Evolutionary conservation across 1,140 invertebrate genomes (phyloP), one percentile per base, ranked within the genome.

Genomic region (Heliconius nattereri): DNA sequence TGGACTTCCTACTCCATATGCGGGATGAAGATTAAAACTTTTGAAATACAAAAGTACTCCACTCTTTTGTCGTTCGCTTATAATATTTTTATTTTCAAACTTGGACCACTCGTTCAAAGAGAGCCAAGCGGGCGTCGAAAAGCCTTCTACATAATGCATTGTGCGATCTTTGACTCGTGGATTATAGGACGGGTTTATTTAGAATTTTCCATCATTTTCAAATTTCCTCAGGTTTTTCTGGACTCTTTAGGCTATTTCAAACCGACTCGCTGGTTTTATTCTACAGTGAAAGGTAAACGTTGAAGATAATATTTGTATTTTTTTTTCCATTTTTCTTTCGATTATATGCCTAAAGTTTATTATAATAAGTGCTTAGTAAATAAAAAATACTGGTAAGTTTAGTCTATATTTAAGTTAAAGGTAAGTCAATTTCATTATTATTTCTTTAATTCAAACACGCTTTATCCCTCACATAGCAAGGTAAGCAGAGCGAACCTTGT

Each of bases 121-220:
- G 54, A 76, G 75, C n/a, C 75, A 76, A 76, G 57, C 75, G 57
- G 57, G 75, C 35, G 75, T 76, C 35, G 54, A 76, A 45, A 76
- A 76, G 75, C 75, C 75, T 76, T 57, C 54, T 76, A 52, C 75
- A 76, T 76, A 76, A 76, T 66, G 75, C 75, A 76, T 76, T 40
- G 75, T 75, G 75, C 57, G 75, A 76, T 37, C 75, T 40, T 76
- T 76, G 75, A 76, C 32, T 35, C 23, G 23, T 37, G 57, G 75
- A 76, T 76, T 76, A 76, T 76, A 76, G 54, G 52, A 37, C 74
- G 54, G 57, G 29, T 76, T 76, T 60, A 60, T 76, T 76, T 23
- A 32, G 57, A 76, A 37, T 76, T 76, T 66, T 54, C 13, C 35
- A 40, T 60, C 54, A 76, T 37, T 76, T 70, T 76, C 73, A 75